phyloP scores from a whole-genome alignment of 2,888 invertebrate genomes.

The Apotomis capreana region DNA sequence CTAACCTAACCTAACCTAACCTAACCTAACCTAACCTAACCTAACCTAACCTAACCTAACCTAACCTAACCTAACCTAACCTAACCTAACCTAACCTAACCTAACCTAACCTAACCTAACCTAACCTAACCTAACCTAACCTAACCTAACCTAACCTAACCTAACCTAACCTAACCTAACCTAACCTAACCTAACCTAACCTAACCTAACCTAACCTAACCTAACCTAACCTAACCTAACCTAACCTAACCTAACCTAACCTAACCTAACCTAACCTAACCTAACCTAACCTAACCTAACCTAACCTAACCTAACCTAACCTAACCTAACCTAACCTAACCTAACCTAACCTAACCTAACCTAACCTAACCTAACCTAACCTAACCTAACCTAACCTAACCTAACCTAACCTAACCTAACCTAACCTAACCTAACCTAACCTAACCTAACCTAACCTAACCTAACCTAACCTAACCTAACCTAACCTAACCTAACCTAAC shows the following conservation, averaged over 20 bases:
- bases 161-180: slow-evolving; percentile 33
- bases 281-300: slow-evolving; percentile 44
- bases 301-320: slow-evolving; percentile 44
- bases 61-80: slow-evolving; percentile 11
- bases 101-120: slow-evolving; percentile 7
- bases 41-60: slow-evolving; percentile 15
- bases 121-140: slow-evolving; percentile 9
- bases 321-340: slow-evolving; percentile 44
- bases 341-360: slow-evolving; percentile 45
- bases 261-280: slow-evolving; percentile 26
- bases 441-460: slow-evolving; percentile 17
- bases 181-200: slow-evolving; percentile 33
- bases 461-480: slow-evolving; percentile 26
- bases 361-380: slow-evolving; percentile 22
- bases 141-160: slow-evolving; percentile 33
- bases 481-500: slow-evolving; percentile 39
- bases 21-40: slow-evolving; percentile 22
- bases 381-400: slow-evolving; percentile 33
- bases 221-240: slow-evolving; percentile 25
- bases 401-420: slow-evolving; percentile 28
- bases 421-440: slow-evolving; percentile 17
- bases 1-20: slow-evolving; percentile 35
- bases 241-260: slow-evolving; percentile 15
- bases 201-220: slow-evolving; percentile 33
- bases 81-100: slow-evolving; percentile 2